These are phyloP conservation scores for Chloromyia formosa DNA, from an alignment of 2,888 invertebrate genomes.

Conservation along the genomic window DNA sequence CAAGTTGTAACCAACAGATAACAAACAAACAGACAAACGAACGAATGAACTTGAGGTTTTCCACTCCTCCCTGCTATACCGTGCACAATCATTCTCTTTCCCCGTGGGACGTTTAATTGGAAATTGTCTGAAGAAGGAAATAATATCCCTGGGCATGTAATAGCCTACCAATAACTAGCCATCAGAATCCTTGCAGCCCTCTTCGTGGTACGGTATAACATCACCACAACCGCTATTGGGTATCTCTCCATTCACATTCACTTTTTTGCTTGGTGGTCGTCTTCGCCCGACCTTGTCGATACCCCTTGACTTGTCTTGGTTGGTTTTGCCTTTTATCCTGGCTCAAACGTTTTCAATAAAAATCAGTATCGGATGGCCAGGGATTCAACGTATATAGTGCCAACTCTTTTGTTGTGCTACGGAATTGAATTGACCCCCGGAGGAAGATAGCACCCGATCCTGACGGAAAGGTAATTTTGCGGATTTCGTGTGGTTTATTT, in stretches of 20 bases:
- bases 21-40: background rate
- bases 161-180: background rate
- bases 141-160: constrained; percentile 7
- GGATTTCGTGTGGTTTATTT: background rate
- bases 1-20: background rate
- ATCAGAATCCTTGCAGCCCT: background rate
- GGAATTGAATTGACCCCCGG: background rate
- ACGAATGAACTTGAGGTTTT: background rate
- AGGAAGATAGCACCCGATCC: background rate
- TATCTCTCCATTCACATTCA: background rate
- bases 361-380: constrained; percentile 3
- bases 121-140: background rate
- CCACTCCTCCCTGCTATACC: background rate
- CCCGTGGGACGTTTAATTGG: background rate
- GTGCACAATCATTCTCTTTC: background rate
- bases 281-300: background rate
- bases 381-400: background rate
- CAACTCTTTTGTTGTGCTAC: background rate
- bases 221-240: background rate
- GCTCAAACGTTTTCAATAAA: background rate
- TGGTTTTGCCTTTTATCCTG: background rate
- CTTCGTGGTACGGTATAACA: background rate
- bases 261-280: background rate
- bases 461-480: background rate
- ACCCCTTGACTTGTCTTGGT: background rate